A percentile compares a stretch with the other conserved stretches of the same genome.
phyloP scores from a whole-genome alignment of 1,140 invertebrate genomes.

The Archegozetes longisetosus region DNA sequence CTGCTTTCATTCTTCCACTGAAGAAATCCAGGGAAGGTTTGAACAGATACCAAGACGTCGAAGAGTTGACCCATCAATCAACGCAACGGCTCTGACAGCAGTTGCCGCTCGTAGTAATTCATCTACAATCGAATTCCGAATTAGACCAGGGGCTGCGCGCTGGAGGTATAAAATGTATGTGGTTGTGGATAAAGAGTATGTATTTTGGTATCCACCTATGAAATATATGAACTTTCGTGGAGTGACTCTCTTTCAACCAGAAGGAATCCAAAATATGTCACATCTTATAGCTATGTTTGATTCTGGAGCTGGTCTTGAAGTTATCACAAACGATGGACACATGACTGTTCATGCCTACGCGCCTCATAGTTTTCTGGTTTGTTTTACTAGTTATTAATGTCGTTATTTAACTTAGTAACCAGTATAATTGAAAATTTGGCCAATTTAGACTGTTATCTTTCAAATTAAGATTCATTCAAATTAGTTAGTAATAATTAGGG shows the following conservation, averaged over 20 bases:
- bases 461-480: no score
- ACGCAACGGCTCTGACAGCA: slow-evolving; percentile 69
- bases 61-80: slow-evolving; percentile 28
- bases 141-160: slow-evolving; percentile 59
- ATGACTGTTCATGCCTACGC: slow-evolving; percentile 69
- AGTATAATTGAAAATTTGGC: no score
- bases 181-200: slow-evolving; percentile 58
- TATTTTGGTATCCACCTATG: slow-evolving; percentile 73
- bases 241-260: slow-evolving; percentile 77
- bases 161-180: slow-evolving; percentile 84
- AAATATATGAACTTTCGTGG: slow-evolving; percentile 78
- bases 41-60: slow-evolving; percentile 43
- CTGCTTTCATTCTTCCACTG: background rate
- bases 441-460: no score
- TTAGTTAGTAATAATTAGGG: no score
- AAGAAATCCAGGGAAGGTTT: slow-evolving; percentile 69
- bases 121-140: slow-evolving; percentile 62
- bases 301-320: slow-evolving; percentile 78
- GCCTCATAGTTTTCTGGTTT: slow-evolving; percentile 72
- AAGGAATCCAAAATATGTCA: slow-evolving; percentile 78
- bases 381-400: slow-evolving; percentile 22
- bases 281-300: slow-evolving; percentile 88
- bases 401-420: background rate
- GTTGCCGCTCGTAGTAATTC: slow-evolving; percentile 55
- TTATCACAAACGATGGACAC: slow-evolving; percentile 72